Conservation (phyloP, 1,140 invertebrate genomes). For the Lamellibrachia luymesi region DNA sequence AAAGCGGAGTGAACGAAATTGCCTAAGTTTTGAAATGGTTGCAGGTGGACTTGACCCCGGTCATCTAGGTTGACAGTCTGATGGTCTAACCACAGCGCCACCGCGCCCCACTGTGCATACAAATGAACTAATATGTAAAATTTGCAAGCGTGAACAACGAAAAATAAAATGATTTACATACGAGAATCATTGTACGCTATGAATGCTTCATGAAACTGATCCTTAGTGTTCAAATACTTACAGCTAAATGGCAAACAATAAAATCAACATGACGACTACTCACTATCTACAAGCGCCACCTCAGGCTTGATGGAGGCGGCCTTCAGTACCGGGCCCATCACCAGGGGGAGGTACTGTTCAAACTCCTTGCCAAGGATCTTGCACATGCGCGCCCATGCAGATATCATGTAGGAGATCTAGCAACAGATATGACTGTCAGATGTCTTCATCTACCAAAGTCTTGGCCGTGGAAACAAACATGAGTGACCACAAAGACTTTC, state of each 20-base stretch:
- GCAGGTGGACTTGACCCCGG: no score
- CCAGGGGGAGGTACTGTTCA: slow-evolving; percentile 92
- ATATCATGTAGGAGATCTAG: slow-evolving; percentile 87
- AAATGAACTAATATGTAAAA: background rate
- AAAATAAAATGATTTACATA: background rate
- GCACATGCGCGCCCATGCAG: slow-evolving; percentile 98
- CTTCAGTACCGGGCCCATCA: slow-evolving; percentile 94
- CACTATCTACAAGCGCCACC: slow-evolving; percentile 92
- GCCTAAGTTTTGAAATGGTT: no score
- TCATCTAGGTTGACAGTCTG: no score
- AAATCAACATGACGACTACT: slow-evolving; percentile 30
- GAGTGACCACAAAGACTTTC: no score
- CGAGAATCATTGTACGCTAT: background rate
- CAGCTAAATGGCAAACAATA: background rate
- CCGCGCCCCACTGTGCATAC: no score
- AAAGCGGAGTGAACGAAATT: no score
- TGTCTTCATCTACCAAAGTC: no score
- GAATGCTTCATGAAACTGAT: no score
- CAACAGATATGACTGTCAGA: slow-evolving; percentile 21
- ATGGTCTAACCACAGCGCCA: no score
- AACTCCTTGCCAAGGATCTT: slow-evolving; percentile 94
- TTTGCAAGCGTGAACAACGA: background rate
- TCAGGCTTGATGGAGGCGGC: slow-evolving; percentile 96
- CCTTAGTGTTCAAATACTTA: background rate
- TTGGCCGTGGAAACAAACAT: no score